Evolutionary conservation across 2,113 vertebrate species (phyloP).

Genomic region (Synchiropus splendidus): DNA sequence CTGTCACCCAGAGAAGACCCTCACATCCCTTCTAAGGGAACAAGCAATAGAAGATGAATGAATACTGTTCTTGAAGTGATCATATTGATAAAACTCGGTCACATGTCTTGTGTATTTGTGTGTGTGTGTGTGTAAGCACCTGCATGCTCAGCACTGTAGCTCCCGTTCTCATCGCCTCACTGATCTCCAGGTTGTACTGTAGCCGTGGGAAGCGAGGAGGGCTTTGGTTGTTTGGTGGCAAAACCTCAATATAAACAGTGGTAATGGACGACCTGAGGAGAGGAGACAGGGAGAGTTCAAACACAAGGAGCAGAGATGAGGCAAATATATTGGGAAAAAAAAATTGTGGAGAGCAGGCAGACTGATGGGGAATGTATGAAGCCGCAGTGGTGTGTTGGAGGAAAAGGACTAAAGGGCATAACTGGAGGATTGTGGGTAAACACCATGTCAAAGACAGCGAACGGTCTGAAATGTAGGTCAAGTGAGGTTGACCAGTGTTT

Average conservation of each 20-base stretch:
- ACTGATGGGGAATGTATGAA: background rate
- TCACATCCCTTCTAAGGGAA: no score
- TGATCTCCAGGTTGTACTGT: conserved; percentile 88
- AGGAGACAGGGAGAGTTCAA: background rate
- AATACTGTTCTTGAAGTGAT: background rate
- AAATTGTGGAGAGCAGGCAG: conserved; percentile 1
- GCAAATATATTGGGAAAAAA: background rate
- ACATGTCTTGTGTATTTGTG: background rate
- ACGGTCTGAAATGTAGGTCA: conserved; percentile 16
- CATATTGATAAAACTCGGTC: background rate
- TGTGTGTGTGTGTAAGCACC: conserved; percentile 55
- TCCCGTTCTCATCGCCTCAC: conserved; percentile 89
- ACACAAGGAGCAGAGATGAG: background rate
- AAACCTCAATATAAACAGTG: conserved; percentile 92
- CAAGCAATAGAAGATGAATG: no score
- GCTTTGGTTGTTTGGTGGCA: conserved; percentile 97
- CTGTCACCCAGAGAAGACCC: no score
- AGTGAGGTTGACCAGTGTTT: conserved; percentile 21
- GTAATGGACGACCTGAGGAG: conserved; percentile 84
- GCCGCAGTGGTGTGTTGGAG: background rate
- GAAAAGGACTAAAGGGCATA: background rate
- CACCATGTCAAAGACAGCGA: conserved; percentile 11
- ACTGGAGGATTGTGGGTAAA: conserved; percentile 3
- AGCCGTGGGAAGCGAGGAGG: conserved; percentile 83
- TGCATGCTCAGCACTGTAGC: conserved; percentile 85